Evolutionary conservation across 2,797 vertebrate species (phyloP).

Genomic region (Chelmon rostratus): DNA sequence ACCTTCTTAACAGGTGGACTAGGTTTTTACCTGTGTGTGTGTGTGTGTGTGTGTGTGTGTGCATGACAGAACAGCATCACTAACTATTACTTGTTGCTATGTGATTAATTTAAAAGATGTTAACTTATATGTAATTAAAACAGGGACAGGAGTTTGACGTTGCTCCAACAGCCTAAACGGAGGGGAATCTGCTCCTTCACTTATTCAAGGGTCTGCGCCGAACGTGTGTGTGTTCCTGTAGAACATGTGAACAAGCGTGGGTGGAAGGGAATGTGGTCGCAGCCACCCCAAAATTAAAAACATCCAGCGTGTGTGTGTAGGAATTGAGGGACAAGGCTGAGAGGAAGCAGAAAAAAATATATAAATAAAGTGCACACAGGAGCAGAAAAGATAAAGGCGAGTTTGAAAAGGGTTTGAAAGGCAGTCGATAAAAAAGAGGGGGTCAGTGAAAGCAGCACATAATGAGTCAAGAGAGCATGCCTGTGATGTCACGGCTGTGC

Average conservation of each 20-base stretch:
- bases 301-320: constrained; percentile 61
- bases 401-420: constrained; percentile 8
- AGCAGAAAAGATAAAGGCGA: neutral
- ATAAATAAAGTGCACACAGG: neutral
- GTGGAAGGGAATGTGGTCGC: constrained; percentile 80
- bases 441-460: constrained; percentile 14
- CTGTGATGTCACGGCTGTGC: constrained; percentile 68
- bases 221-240: constrained; percentile 66
- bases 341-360: constrained; percentile 20
- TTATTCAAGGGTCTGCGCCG: constrained; percentile 42
- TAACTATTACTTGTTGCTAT: neutral
- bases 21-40: neutral
- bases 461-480: constrained; percentile 56
- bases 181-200: constrained; percentile 32
- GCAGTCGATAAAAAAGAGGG: constrained; percentile 20
- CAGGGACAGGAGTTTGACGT: neutral
- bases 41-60: neutral
- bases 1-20: neutral
- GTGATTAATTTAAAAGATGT: neutral
- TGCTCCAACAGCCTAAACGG: constrained; percentile 1
- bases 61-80: neutral
- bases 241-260: constrained; percentile 77
- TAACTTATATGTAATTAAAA: constrained; percentile 4
- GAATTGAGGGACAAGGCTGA: constrained; percentile 41
- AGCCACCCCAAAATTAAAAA: constrained; percentile 82